These are phyloP conservation scores for Anoplopoma fimbria DNA, from an alignment of 2,113 vertebrate species.

Conservation along the genomic window DNA sequence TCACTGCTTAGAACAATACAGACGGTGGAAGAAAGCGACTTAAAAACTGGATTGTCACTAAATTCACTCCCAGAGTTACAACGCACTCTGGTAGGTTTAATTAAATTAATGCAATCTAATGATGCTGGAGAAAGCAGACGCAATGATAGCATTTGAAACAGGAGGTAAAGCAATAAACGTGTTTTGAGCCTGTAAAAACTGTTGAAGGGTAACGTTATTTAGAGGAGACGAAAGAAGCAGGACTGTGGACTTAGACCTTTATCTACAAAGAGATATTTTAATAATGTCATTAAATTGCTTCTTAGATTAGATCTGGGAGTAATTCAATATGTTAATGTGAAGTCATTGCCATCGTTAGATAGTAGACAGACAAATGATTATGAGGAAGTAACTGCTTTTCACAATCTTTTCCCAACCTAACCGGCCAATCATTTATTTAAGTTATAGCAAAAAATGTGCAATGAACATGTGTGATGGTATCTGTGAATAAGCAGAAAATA, in stretches of 20 bases:
- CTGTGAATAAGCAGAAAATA: background rate
- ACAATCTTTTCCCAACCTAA: background rate
- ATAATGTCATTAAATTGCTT: background rate
- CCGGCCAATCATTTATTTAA: background rate
- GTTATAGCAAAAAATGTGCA: background rate
- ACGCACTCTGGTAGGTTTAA: background rate
- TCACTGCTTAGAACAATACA: background rate
- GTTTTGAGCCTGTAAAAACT: background rate
- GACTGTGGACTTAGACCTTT: background rate
- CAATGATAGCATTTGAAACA: background rate
- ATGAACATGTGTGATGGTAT: too few species aligned
- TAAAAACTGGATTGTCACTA: background rate
- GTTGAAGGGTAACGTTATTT: background rate
- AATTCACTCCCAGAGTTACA: background rate
- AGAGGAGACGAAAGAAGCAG: background rate
- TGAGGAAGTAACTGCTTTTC: background rate
- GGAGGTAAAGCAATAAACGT: background rate
- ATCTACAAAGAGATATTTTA: background rate
- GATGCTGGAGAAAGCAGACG: background rate
- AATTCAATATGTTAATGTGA: background rate
- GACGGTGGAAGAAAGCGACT: background rate
- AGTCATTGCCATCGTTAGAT: background rate
- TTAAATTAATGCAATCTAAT: slow-evolving; percentile 4
- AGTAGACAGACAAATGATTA: too few species aligned
- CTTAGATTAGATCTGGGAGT: background rate